Evolutionary conservation across 2,113 vertebrate genomes (phyloP), one percentile per base, ranked within the genome.

Genomic region (Gymnorhina tibicen): DNA sequence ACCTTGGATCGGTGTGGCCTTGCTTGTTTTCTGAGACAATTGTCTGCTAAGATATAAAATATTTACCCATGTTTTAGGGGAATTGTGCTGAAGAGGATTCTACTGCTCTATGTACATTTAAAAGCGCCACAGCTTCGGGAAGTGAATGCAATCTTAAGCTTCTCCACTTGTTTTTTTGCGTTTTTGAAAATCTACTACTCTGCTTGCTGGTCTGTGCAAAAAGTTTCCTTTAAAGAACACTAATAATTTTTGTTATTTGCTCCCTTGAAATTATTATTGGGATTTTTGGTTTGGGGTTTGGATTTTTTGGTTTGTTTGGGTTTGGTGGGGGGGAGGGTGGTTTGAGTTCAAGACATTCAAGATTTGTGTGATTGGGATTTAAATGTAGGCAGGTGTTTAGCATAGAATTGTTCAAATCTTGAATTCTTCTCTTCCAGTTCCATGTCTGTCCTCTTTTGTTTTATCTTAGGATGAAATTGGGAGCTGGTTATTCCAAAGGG

Each of bases 41-140:
- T 42, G 15, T 39, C 49, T 77, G 6, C 58, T 46, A 35, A 10
- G 18, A 28, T n/a, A 23, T 9, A 13, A 68, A 60, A 75, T 42
- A 42, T 42, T 82, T 32, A 21, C 23, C 8, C 11, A 11, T 22
- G 13, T 42, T 30, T 50, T 44, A 39, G 35, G 17, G 35, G n/a
- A 42, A 33, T 44, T 67, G 47, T 32, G 17, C 32, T 69, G 6
- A 66, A 67, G 66, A 42, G 27, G 19, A 10, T 72, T 42, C 14
- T 59, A 5, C 21, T 22, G 37, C 67, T 68, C 28, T 24, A 0
- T 7, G 13, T 32, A 2, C 10, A 20, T 59, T 44, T 53, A 47
- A 50, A 79, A 83, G 52, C 2, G 0, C 22, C 12, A 4, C 39
- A 35, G 2, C 16, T 70, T 70, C 1, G 3, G 56, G 10, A 59